Conservation (phyloP, 2,888 invertebrate species). For the Campopleginae sp. region DNA sequence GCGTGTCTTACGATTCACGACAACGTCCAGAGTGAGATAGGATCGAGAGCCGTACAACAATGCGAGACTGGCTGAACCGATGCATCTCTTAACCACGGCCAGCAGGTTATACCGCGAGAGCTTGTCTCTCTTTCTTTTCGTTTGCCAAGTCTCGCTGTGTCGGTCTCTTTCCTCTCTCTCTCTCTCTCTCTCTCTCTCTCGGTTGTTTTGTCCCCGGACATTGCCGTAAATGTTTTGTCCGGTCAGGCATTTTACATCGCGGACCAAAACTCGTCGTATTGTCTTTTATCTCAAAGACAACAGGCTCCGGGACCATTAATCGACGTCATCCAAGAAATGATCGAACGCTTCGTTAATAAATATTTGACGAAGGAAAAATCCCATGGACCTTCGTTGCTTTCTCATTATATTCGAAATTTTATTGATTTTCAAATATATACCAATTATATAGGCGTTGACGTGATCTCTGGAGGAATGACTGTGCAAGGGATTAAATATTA, state of each 20-base stretch:
- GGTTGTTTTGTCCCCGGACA: constrained; percentile 44
- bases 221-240: constrained; percentile 64
- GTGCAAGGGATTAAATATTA: too few relatives aligned
- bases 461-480: too few relatives aligned
- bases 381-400: neutral
- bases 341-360: constrained; percentile 12
- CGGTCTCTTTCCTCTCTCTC: constrained; percentile 6
- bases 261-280: constrained; percentile 18
- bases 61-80: constrained; percentile 74
- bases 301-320: constrained; percentile 38
- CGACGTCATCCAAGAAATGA: constrained; percentile 28
- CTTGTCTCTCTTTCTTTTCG: constrained; percentile 25
- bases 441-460: too few relatives aligned
- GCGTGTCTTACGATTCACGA: constrained; percentile 81
- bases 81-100: constrained; percentile 70
- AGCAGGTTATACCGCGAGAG: constrained; percentile 45
- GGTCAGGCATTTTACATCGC: constrained; percentile 20
- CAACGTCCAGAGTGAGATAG: constrained; percentile 80
- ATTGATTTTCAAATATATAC: neutral
- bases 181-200: constrained; percentile 49
- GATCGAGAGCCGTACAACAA: constrained; percentile 76
- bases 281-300: constrained; percentile 35
- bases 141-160: neutral
- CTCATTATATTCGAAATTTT: neutral
- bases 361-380: neutral